Evolutionary conservation across 1,140 invertebrate species (phyloP), one percentile per base, ranked within the genome.

Genomic region (Aphaenogaster rudis): DNA sequence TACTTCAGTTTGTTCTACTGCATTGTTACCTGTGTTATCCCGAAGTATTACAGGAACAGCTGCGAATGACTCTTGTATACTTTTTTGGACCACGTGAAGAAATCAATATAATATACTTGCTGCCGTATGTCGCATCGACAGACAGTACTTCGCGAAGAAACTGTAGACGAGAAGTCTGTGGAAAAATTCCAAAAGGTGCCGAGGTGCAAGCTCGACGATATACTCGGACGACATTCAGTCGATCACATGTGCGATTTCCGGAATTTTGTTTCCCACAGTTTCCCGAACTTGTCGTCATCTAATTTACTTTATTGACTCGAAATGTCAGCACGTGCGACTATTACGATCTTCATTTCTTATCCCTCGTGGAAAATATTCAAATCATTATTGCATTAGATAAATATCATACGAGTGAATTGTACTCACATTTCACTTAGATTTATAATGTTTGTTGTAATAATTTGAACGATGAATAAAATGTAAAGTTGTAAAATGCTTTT

Each of bases 11-110:
- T 81, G 78, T 72, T 71, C 28, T n/a, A 72, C 28, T 59, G 39
- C 64, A 80, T 54, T 54, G 78, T 57, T 80, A 69, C 21, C 36
- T 67, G 13, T 13, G 39, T 72, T 71, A 71, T 57, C 39, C 39
- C 17, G 59, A 79, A 80, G n/a, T 64, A 52, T 72, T 33, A 39
- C 39, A 45, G 9, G 39, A 59, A 71, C 52, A 81, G 48, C 66
- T 81, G 52, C 79, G 9, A 81, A 81, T 59, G 66, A 69, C 48
- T 81, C 66, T 67, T 13, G 28, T 82, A 48, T 59, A 82, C 54
- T 82, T 82, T 13, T 61, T 59, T 28, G 39, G 67, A 61, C 17
- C 13, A 82, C 6, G 67, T 59, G 54, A 74, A 28, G 13, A 13
- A 74, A 82, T 74, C 80, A 36, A 72, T 74, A 72, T 69, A 33